Conservation (phyloP, 2,113 vertebrate genomes). For the Gymnorhina tibicen region DNA sequence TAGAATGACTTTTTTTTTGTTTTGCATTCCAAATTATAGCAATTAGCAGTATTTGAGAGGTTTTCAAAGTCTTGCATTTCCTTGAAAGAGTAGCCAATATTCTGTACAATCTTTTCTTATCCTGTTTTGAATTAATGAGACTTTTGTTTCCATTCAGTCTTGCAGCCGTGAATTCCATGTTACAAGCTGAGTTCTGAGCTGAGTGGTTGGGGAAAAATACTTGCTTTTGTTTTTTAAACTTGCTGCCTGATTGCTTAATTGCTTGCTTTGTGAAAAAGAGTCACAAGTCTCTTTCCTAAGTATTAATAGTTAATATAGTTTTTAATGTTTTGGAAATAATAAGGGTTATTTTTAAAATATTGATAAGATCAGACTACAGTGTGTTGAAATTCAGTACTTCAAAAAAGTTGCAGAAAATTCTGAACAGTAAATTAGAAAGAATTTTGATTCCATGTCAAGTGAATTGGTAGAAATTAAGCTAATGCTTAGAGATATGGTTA, state of each 20-base stretch:
- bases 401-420: background rate
- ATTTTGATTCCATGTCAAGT: background rate
- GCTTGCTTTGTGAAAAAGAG: background rate
- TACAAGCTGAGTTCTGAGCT: background rate
- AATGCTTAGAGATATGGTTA: background rate
- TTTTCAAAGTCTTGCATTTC: background rate
- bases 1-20: background rate
- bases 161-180: fast-evolving
- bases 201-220: background rate
- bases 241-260: background rate
- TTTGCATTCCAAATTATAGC: background rate
- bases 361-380: background rate
- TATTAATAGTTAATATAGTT: background rate
- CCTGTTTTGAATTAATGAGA: background rate
- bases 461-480: background rate
- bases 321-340: background rate
- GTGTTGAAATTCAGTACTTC: background rate
- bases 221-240: background rate
- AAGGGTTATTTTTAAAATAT: background rate
- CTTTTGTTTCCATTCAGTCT: background rate
- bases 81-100: background rate
- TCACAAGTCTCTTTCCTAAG: background rate
- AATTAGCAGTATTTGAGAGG: background rate
- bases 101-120: background rate
- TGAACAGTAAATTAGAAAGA: background rate